Evolutionary conservation across 2,113 vertebrate species (phyloP), one percentile per base, ranked within the genome.

Genomic region (Pollimyrus isidori): DNA sequence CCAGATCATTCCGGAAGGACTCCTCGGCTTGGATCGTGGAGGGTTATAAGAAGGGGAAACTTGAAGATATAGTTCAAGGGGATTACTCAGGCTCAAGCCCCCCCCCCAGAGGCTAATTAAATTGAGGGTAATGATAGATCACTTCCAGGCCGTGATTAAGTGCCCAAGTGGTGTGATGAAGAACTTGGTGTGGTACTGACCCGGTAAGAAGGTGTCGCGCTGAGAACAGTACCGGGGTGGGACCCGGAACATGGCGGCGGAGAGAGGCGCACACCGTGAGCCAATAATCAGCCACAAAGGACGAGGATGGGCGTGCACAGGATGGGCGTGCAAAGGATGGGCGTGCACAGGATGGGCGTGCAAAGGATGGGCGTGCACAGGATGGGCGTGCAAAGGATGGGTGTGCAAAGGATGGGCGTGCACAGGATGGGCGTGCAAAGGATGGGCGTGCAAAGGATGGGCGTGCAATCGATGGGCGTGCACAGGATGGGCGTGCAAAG

Each of bases 91-190:
- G 7, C 5, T 53, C 26, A 6, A 87, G 26, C 7, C 80, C 30
- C 76, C 80, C 86, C 42, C 90, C 88, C 49, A 65, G 88, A 26
- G 48, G 69, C 53, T 86, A 84, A 88, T 92, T 88, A 92, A 87
- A 85, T 88, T 88, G 88, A 91, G 90, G 69, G 86, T 56, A 90
- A 90, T 91, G 92, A 94, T 90, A 69, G 88, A 94, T 90, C 88
- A 91, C 80, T 45, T 49, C 53, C 86, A 17, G 30, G 89, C 90
- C 21, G 3, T 92, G 92, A 94, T 46, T 87, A 91, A 94, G 65
- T 82, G 84, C 83, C 88, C 84, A 48, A 65, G 82, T 26, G 90
- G 88, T 90, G 90, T 76, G 65, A 89, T 48, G 92, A 89, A 91
- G 89, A 89, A 42, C 85, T 89, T 89, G 26, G 83, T 53, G 83